A percentile compares a stretch with the other conserved stretches of the same genome.
Evolutionary conservation across 1,140 invertebrate genomes (phyloP).

Genomic region (Zaprionus nigranus): DNA sequence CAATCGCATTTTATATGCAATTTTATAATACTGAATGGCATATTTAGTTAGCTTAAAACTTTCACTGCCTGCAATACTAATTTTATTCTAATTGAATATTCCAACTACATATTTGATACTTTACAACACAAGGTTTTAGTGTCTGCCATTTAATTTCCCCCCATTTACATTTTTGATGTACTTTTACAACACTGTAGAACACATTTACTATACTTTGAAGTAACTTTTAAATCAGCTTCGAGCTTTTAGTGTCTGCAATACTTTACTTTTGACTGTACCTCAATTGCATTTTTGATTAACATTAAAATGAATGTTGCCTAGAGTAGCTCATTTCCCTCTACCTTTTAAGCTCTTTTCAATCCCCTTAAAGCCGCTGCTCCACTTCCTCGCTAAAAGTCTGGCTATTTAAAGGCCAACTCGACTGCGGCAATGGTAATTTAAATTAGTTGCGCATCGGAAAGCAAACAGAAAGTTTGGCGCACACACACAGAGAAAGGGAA

Average conservation of each 20-base stretch:
- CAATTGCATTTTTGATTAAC: not conserved
- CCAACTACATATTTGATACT: not conserved
- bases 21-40: not conserved
- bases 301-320: no score
- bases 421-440: conserved; percentile 23
- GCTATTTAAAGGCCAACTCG: conserved; percentile 4
- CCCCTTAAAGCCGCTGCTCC: not conserved
- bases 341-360: not conserved
- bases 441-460: conserved; percentile 27
- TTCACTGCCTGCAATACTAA: not conserved
- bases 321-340: not conserved
- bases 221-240: not conserved
- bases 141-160: not conserved
- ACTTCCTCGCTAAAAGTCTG: no score
- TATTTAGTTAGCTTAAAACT: no score
- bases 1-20: no score
- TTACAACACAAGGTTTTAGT: not conserved
- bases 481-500: not conserved
- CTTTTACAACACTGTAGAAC: not conserved
- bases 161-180: not conserved
- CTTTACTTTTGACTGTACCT: not conserved
- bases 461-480: not conserved
- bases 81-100: not conserved
- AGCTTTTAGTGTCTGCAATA: not conserved
- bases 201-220: not conserved